A percentile compares a stretch with the other conserved stretches of the same genome.
Conservation (phyloP, 2,888 invertebrate genomes). For the Ferdinandea cuprea region DNA sequence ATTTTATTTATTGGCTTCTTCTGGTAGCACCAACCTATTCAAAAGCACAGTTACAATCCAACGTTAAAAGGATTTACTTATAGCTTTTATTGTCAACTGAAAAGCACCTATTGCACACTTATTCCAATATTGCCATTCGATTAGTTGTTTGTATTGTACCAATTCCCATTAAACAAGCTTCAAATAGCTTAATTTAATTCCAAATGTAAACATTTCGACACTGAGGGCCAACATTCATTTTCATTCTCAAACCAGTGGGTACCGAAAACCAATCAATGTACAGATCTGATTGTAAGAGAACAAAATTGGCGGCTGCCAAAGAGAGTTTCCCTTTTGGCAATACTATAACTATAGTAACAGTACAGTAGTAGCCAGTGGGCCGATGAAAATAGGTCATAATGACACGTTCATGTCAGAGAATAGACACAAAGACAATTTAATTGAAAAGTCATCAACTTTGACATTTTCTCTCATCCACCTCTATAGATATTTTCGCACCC, state of each 20-base stretch:
- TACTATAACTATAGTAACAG: not conserved
- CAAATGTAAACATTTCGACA: not conserved
- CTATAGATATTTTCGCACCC: not conserved
- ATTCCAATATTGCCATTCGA: too few species aligned
- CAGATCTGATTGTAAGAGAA: not conserved
- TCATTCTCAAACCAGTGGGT: not conserved
- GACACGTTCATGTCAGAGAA: not conserved
- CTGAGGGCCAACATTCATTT: not conserved
- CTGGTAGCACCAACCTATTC: too few species aligned
- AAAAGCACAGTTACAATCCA: too few species aligned
- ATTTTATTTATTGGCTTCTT: too few species aligned
- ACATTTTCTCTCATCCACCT: not conserved
- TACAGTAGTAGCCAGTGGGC: too few species aligned
- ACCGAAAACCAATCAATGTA: not conserved
- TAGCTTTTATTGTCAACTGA: too few species aligned
- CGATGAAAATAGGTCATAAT: not conserved
- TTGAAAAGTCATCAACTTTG: slow-evolving; percentile 8
- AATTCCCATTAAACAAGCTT: too few species aligned
- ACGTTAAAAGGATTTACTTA: too few species aligned
- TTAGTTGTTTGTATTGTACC: too few species aligned
- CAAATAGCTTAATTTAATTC: too few species aligned
- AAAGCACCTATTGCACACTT: too few species aligned
- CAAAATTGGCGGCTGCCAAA: not conserved
- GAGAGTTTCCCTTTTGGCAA: not conserved
- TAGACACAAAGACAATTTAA: slow-evolving; percentile 3